Conservation (phyloP, 2,888 invertebrate species). For the Asteroscopus sphinx region DNA sequence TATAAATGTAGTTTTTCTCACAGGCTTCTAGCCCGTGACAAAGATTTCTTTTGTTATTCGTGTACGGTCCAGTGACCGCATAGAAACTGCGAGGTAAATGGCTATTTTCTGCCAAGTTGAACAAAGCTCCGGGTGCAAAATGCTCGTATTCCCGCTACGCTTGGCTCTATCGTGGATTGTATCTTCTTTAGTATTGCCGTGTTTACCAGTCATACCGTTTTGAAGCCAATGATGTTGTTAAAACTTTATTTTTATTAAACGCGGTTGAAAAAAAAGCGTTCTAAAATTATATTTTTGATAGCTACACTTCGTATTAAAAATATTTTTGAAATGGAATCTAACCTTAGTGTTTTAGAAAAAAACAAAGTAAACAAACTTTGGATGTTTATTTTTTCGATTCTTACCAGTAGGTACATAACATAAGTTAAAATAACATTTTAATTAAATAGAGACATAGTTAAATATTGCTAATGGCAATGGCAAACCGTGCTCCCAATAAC, state of each 20-base stretch:
- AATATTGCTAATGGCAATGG: too few relatives aligned
- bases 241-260: not conserved
- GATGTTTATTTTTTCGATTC: too few relatives aligned
- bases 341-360: too few relatives aligned
- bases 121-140: slow-evolving; percentile 56
- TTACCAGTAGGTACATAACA: too few relatives aligned
- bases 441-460: too few relatives aligned
- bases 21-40: slow-evolving; percentile 38
- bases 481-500: too few relatives aligned
- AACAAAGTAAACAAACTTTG: too few relatives aligned
- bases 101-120: slow-evolving; percentile 61
- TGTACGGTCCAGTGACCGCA: slow-evolving; percentile 39
- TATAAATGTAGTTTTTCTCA: slow-evolving; percentile 42
- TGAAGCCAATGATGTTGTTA: not conserved
- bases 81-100: slow-evolving; percentile 56
- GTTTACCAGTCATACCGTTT: slow-evolving; percentile 12
- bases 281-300: too few relatives aligned
- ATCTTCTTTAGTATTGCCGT: slow-evolving; percentile 29
- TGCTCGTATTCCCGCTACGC: slow-evolving; percentile 38
- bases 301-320: too few relatives aligned
- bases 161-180: slow-evolving; percentile 16
- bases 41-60: slow-evolving; percentile 48
- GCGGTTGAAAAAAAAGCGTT: not conserved
- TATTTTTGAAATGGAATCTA: too few relatives aligned
- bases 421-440: too few relatives aligned